These are phyloP conservation scores for Numenius arquata DNA, from an alignment of 2,113 vertebrate genomes.

Conservation along the genomic window DNA sequence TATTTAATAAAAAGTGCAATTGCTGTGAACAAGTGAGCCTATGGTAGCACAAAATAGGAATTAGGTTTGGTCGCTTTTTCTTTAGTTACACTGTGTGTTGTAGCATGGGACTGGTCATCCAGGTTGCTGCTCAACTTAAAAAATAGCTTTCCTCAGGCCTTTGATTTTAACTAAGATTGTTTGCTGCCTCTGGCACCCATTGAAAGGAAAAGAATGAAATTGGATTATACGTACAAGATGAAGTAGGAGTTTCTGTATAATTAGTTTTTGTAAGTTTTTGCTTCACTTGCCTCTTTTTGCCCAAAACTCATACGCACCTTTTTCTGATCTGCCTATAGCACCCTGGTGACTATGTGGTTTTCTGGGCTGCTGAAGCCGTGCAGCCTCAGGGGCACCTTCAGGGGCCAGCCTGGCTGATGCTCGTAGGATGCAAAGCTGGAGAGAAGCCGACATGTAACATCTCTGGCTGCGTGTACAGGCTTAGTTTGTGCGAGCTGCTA, in stretches of 20 bases:
- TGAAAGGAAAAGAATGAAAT: background rate
- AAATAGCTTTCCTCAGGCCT: background rate
- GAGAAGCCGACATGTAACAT: accelerated
- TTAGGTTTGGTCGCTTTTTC: background rate
- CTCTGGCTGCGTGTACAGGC: accelerated
- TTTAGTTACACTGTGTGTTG: background rate
- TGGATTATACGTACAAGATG: background rate
- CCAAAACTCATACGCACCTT: background rate
- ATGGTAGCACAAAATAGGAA: background rate
- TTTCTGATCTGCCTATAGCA: background rate
- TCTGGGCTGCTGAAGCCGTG: background rate
- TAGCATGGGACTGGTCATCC: background rate
- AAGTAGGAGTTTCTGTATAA: background rate
- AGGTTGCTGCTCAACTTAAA: background rate
- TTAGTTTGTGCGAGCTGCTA: background rate
- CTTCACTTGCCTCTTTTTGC: background rate
- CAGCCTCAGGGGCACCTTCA: background rate
- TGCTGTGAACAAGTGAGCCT: background rate
- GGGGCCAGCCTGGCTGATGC: background rate
- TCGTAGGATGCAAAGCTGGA: accelerated
- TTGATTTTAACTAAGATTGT: background rate
- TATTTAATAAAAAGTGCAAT: background rate
- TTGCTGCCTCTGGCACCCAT: background rate
- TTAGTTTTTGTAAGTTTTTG: background rate
- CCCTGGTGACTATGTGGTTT: background rate